A percentile compares a stretch with the other conserved stretches of the same genome.
Evolutionary conservation across 2,113 vertebrate species (phyloP).

Genomic region (Pogonocichla stellata): DNA sequence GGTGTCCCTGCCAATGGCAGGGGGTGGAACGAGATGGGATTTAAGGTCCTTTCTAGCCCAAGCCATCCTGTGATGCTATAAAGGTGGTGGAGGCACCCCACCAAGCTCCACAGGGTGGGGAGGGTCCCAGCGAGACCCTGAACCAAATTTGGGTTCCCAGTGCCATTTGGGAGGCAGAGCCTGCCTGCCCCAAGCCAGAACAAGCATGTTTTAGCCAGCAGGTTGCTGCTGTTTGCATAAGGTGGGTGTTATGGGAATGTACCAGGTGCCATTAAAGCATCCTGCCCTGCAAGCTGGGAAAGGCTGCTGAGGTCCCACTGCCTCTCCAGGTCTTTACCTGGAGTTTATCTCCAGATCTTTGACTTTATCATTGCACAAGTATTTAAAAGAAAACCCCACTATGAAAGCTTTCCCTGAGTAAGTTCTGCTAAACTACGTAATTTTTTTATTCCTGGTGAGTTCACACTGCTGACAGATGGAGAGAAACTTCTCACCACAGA

Average conservation of each 20-base stretch:
- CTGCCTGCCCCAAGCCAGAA: background rate
- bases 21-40: accelerated
- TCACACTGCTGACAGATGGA: accelerated
- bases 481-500: background rate
- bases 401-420: background rate
- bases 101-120: background rate
- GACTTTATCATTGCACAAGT: too few species aligned
- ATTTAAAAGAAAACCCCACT: background rate
- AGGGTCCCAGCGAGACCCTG: background rate
- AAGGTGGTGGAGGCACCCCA: too few species aligned
- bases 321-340: background rate
- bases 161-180: background rate
- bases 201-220: background rate
- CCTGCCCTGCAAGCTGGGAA: background rate
- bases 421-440: background rate
- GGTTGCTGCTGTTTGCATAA: background rate
- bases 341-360: background rate
- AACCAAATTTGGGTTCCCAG: background rate
- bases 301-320: background rate
- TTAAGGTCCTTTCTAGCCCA: background rate
- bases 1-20: background rate
- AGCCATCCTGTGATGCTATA: accelerated
- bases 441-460: background rate
- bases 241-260: background rate
- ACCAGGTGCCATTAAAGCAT: background rate